Evolutionary conservation across 2,888 invertebrate genomes (phyloP).

Genomic region (Cataglyphis livida): DNA sequence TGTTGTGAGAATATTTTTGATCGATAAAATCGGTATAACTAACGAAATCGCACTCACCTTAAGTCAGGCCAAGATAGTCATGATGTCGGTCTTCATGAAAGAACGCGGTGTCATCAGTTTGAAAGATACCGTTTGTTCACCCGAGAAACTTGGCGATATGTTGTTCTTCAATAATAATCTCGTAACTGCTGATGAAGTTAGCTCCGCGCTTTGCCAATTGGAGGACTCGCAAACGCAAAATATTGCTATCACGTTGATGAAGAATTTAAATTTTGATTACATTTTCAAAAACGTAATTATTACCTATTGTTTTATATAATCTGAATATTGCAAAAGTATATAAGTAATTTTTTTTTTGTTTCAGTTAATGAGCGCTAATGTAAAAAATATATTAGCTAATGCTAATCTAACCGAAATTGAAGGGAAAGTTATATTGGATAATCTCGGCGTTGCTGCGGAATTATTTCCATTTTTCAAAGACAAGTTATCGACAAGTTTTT

Average conservation of each 20-base stretch:
- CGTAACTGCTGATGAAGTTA: conserved; percentile 81
- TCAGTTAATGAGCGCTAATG: conserved; percentile 86
- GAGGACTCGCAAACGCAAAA: conserved; percentile 84
- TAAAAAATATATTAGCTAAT: conserved; percentile 86
- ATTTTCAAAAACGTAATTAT: conserved; percentile 78
- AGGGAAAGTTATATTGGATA: conserved; percentile 85
- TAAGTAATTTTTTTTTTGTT: neutral
- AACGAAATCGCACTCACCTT: conserved; percentile 74
- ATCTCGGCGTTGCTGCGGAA: conserved; percentile 85
- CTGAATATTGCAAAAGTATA: neutral
- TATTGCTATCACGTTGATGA: conserved; percentile 85
- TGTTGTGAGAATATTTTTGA: conserved; percentile 76
- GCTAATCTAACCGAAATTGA: conserved; percentile 86
- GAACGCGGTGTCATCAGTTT: conserved; percentile 77
- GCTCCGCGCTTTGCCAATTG: conserved; percentile 86
- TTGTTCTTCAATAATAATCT: conserved; percentile 75
- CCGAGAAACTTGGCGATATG: conserved; percentile 79
- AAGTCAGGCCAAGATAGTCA: conserved; percentile 79
- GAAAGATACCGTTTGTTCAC: conserved; percentile 81
- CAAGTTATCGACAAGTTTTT: conserved; percentile 71
- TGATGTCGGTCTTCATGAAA: conserved; percentile 81
- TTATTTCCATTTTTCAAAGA: conserved; percentile 86
- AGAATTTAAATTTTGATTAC: conserved; percentile 85
- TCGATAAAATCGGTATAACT: conserved; percentile 76
- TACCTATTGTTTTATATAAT: neutral